Evolutionary conservation across 1,140 invertebrate species (phyloP).

Genomic region (Globodera rostochiensis): DNA sequence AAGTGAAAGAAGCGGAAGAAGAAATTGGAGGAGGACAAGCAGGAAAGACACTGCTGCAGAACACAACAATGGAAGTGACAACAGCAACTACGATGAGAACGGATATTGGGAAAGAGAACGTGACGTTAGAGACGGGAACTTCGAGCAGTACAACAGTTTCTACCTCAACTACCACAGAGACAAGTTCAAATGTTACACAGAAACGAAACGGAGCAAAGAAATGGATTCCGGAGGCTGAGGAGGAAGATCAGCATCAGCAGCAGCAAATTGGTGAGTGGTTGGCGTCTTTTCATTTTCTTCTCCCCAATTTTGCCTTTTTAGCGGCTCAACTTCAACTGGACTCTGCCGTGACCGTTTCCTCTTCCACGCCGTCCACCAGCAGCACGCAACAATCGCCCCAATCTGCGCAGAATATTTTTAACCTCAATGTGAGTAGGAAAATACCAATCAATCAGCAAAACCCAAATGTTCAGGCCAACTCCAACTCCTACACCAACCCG

Average conservation of each 20-base stretch:
- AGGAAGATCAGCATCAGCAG: conserved; percentile 31
- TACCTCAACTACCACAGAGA: conserved; percentile 6
- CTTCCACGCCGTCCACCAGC: not conserved
- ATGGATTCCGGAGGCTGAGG: conserved; percentile 37
- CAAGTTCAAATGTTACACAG: not conserved
- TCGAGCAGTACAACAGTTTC: not conserved
- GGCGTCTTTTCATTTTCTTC: not conserved
- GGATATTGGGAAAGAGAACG: not conserved
- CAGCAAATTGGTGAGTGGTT: conserved; percentile 17
- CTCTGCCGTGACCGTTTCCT: not conserved
- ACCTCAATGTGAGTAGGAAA: conserved; percentile 25
- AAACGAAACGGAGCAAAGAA: conserved; percentile 23
- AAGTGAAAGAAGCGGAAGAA: conserved; percentile 3
- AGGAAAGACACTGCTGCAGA: not conserved
- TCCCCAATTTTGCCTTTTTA: not conserved
- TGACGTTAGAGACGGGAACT: not conserved
- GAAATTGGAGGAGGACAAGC: not conserved
- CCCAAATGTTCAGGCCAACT: conserved; percentile 17
- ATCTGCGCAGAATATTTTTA: conserved; percentile 32
- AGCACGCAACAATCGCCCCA: not conserved
- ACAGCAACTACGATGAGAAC: not conserved
- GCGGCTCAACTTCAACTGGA: conserved; percentile 32
- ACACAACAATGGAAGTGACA: conserved; percentile 7
- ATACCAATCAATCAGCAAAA: not conserved
- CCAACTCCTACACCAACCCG: conserved; percentile 28